Base-by-base conservation (phyloP, 1,140 invertebrate species). In the Phortica variegata region DNA sequence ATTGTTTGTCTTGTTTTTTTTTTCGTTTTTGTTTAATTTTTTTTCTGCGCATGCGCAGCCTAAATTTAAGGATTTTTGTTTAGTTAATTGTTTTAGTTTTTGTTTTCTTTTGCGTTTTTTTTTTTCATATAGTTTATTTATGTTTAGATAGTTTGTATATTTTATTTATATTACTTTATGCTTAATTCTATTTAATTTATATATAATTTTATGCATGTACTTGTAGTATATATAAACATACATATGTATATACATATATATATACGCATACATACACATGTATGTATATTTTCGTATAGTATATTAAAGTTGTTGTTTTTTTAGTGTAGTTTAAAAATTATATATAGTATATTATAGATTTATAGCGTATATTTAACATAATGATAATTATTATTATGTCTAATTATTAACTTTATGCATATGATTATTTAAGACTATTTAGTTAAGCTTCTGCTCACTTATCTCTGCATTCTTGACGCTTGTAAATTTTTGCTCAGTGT, bases 221-320 rank as follows among this genome's bases (percentile, higher is more conserved):
- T n/a, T 34, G 33, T 15, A n/a, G 33, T 34, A 10, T 34, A 10
- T 34, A 7, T 34, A 36, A 23, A 39, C 29, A 41, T 31, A 20
- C 17, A 49, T 17, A 23, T 41, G 16, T 40, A 39, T 32, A 17
- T 23, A 34, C 34, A 21, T 40, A 42, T 32, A 48, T 44, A 41
- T 37, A 58, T 52, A 63, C 60, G 61, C 53, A 65, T 61, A 60
- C 58, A 63, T 52, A 63, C 47, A 63, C 53, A 44, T 47, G 43
- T 56, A 55, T n/a, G n/a, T 65, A 49, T 49, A 49, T 45, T 20
- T 32, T 31, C 32, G 23, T 36, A 50, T 58, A 37, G 15, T 42
- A 53, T 48, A 47, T 48, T 42, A 58, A 51, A 47, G 42, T 23
- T 50, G 39, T 23, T n/a, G 26, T 10, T 43, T 45, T 32, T 42